Percentiles rank a stretch among this genome's conserved stretches.
Conservation (phyloP, 2,113 vertebrate genomes). For the Caloenas nicobarica region DNA sequence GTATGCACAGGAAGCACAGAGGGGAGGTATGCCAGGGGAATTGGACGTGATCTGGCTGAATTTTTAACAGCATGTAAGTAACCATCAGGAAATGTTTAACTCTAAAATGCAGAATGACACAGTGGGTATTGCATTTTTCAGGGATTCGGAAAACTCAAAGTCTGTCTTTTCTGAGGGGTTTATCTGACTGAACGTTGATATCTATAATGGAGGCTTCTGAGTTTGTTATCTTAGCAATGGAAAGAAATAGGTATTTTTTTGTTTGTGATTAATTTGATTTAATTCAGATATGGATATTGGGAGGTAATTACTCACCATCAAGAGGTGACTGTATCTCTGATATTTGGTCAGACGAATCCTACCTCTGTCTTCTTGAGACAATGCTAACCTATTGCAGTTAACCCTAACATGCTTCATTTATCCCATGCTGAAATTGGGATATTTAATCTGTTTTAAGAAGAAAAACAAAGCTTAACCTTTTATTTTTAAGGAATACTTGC, state of each 20-base stretch:
- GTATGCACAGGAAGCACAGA: background rate
- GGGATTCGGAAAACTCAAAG: background rate
- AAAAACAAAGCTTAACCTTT: background rate
- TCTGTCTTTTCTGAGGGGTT: background rate
- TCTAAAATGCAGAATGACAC: background rate
- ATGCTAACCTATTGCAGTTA: background rate
- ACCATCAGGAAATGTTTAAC: background rate
- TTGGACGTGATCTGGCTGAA: background rate
- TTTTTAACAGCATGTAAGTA: background rate
- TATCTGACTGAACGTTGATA: background rate
- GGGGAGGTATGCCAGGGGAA: background rate
- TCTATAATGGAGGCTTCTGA: background rate
- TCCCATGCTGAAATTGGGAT: background rate
- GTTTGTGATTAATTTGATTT: background rate
- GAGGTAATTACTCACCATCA: background rate
- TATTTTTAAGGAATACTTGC: background rate
- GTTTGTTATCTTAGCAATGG: background rate
- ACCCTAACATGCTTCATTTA: background rate
- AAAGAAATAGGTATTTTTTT: background rate
- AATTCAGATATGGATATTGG: background rate
- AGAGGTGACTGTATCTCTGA: background rate
- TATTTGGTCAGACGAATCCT: background rate
- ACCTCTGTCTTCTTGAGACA: background rate
- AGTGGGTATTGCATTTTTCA: background rate
- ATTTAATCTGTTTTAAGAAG: background rate